Base-by-base conservation (phyloP, 2,888 invertebrate genomes). In the Cartodere bifasciata region DNA sequence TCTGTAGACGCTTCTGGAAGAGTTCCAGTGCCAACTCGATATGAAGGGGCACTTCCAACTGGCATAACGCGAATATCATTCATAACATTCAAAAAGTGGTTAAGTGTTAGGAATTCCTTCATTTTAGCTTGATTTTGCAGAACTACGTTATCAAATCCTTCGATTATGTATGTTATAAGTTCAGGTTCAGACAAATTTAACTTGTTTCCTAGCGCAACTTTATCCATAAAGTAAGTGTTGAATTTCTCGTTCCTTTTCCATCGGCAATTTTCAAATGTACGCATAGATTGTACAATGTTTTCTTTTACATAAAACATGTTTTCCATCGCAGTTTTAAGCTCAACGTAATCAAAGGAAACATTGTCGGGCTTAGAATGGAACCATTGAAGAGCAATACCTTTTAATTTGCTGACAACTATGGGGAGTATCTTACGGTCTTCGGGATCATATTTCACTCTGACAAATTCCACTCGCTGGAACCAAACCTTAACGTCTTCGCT, bases 151-250 rank as follows among this genome's bases (percentile, higher is more conserved):
- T 24, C 32, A 13, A 34, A 34, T 14, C 34, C 34, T n/a, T 34
- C 34, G 14, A 34, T 34, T 9, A 34, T 12, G 20, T 33, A 33
- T 4, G 24, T n/a, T 11, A 34, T 34, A 4, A 34, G 7, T 9
- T 33, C 34, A 16, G 5, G 9, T 5, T 34, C 33, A 3, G 13
- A 2, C 11, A 34, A 12, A 10, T 14, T 29, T 30, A 30, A 11
- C n/a, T 30, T 30, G 29, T 30, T 30, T 13, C 31, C 31, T 10
- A 30, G n/a, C 23, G 13, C n/a, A 11, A 30, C 31, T 11, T 30
- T 30, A 9, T 30, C 31, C 13, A 13, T 10, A 13, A 10, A 30
- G 29, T 30, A 30, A n/a, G 4, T 29, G 9, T 7, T 11, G 21
- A 30, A 30, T 11, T 30, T 30, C 14, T 30, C 31, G 13, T 13